These are phyloP conservation scores for Branchinecta lynchi DNA, from an alignment of 1,140 invertebrate genomes.

Conservation along the genomic window DNA sequence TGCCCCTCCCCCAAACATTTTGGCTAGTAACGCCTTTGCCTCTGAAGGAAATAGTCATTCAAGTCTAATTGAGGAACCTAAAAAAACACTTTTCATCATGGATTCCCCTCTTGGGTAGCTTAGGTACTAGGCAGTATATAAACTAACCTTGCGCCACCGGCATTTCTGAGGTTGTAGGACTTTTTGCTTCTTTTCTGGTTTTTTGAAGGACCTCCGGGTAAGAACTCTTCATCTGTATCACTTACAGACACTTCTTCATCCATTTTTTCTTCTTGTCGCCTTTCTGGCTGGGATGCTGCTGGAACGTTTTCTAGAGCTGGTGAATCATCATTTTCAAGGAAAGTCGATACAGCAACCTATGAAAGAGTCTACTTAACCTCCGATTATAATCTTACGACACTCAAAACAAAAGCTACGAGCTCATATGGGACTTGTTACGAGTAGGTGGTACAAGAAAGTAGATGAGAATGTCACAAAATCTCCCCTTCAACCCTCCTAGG, in stretches of 20 bases:
- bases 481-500: no score
- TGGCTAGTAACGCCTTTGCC: no score
- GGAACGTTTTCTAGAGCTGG: background rate
- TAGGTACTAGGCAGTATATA: no score
- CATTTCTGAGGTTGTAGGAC: background rate
- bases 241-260: slow-evolving; percentile 1
- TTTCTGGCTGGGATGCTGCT: background rate
- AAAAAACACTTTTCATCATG: no score
- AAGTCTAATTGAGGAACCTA: no score
- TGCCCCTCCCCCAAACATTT: no score
- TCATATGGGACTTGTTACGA: no score
- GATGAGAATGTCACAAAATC: no score
- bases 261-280: background rate
- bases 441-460: no score
- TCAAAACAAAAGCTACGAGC: no score
- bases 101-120: no score
- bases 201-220: background rate
- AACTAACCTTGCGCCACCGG: background rate
- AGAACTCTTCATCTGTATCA: slow-evolving; percentile 1
- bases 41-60: no score
- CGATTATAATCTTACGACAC: background rate
- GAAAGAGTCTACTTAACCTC: background rate
- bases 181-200: background rate
- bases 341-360: slow-evolving; percentile 2
- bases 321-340: background rate